Evolutionary conservation across 1,140 invertebrate species (phyloP), one percentile per base, ranked within the genome.

Genomic region (Camponotus vicinus): DNA sequence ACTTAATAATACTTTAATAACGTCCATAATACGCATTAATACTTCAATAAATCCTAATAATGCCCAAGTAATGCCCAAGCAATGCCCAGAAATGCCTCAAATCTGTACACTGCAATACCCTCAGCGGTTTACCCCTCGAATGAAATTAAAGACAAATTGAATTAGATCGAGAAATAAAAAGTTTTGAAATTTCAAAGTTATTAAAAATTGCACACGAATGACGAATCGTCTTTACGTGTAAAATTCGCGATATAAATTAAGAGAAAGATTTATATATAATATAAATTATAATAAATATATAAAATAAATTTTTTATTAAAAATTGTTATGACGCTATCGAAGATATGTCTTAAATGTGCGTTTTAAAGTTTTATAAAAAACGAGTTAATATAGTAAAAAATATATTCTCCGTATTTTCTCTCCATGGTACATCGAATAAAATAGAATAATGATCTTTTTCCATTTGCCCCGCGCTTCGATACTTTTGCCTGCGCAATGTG

Each of bases 361-460:
- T 75, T 27, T 76, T 7, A 57, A 75, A 59, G 0, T 18, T 4
- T 7, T 59, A 37, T n/a, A n/a, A 1, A 34, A 66, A 66, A 15
- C 3, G 15, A 34, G 9, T 45, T 34, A 18, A 5, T 61, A 59
- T 21, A 32, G 6, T 66, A n/a, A 45, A n/a, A 45, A 63, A 45
- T 63, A 34, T 49, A 66, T 21, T 37, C 37, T 59, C 0, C 15
- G 0, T 61, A 42, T 42, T 61, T 52, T 52, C 49, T 18, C 49
- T 52, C n/a, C 13, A 11, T 8, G 18, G 13, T 3, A 27, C 32
- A 21, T 55, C 34, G 76, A 88, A 75, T 61, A 79, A 85, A 88
- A 80, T 84, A 57, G n/a, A 45, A 75, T 80, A 89, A 86, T 86
- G 82, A 85, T 85, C 63, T 75, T 88, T 86, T 89, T 86, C 88